phyloP scores from a whole-genome alignment of 1,140 invertebrate genomes.

The Ctenoplectra terminalis region DNA sequence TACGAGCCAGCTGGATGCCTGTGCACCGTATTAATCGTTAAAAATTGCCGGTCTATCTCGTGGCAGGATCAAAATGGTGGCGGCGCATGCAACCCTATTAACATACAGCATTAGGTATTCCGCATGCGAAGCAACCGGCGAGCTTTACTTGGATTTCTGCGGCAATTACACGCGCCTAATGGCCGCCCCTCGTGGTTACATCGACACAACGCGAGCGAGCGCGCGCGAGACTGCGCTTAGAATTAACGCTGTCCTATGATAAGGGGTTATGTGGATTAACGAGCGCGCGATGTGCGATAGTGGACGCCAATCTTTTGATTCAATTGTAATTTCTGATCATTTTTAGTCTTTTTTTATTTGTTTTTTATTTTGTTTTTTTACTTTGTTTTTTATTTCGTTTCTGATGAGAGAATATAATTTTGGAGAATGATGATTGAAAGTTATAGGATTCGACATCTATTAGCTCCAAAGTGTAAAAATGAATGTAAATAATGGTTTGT shows the following conservation, averaged over 20 bases:
- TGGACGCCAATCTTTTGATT: background rate
- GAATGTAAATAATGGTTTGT: too few species aligned
- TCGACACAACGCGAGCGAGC: constrained; percentile 53
- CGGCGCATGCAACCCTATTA: constrained; percentile 73
- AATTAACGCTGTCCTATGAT: constrained; percentile 48
- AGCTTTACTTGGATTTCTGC: constrained; percentile 67
- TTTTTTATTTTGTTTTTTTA: too few species aligned
- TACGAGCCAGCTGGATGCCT: constrained; percentile 56
- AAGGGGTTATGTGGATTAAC: constrained; percentile 41
- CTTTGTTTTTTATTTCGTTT: too few species aligned
- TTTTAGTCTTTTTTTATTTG: too few species aligned
- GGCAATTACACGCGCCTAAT: constrained; percentile 66
- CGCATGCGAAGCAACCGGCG: constrained; percentile 49
- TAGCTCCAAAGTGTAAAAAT: too few species aligned
- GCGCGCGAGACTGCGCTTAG: constrained; percentile 24
- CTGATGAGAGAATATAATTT: too few species aligned
- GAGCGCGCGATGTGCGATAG: background rate
- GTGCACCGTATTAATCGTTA: constrained; percentile 74
- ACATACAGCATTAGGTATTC: constrained; percentile 75
- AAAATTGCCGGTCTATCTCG: constrained; percentile 70
- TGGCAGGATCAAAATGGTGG: constrained; percentile 68
- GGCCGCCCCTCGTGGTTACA: constrained; percentile 17
- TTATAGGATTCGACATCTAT: too few species aligned
- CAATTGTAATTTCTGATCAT: background rate
- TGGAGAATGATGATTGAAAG: too few species aligned